Evolutionary conservation across 1,140 invertebrate genomes (phyloP).

Genomic region (Myzus persicae): DNA sequence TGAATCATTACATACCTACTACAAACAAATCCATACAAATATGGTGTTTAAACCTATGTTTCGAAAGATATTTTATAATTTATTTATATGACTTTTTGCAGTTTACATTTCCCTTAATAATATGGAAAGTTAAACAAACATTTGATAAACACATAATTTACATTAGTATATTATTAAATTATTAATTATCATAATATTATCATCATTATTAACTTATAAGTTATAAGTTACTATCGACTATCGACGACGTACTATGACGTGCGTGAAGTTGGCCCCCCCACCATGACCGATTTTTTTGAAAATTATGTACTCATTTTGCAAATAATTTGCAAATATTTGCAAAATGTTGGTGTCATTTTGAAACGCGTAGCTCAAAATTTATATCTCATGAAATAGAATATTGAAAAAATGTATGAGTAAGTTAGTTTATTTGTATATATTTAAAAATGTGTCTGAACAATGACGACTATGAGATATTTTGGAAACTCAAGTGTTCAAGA

Average conservation of each 20-base stretch:
- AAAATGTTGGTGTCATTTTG: too few species aligned
- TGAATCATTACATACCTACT: too few species aligned
- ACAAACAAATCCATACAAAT: not conserved
- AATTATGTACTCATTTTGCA: too few species aligned
- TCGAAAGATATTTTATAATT: not conserved
- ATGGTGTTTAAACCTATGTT: not conserved
- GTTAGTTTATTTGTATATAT: not conserved
- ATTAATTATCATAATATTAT: too few species aligned
- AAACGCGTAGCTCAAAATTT: too few species aligned
- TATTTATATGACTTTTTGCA: not conserved
- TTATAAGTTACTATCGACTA: not conserved
- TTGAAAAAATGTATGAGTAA: not conserved
- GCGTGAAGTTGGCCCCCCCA: too few species aligned
- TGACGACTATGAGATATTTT: not conserved
- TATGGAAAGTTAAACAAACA: not conserved
- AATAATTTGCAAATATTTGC: too few species aligned
- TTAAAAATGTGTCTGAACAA: not conserved
- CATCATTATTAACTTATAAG: too few species aligned
- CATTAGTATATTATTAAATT: too few species aligned
- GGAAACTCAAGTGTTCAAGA: not conserved
- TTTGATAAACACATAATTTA: too few species aligned
- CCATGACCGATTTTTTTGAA: too few species aligned
- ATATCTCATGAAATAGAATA: not conserved
- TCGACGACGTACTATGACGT: not conserved
- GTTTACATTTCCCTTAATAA: not conserved